These are phyloP conservation scores for Cheilosia vernalis DNA, from an alignment of 2,888 invertebrate genomes.

Conservation along the genomic window DNA sequence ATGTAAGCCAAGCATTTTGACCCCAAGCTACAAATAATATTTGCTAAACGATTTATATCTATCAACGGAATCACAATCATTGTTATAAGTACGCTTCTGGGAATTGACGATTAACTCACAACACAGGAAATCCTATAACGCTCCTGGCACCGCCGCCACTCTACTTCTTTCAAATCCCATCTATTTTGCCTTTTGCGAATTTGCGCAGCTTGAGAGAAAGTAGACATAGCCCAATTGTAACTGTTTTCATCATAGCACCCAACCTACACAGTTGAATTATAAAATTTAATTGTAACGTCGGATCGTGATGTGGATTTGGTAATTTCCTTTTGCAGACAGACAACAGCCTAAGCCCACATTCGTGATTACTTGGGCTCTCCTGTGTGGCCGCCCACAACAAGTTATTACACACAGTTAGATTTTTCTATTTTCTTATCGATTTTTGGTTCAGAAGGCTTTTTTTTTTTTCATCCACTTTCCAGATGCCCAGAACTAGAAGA, in stretches of 20 bases:
- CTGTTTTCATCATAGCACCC: conserved; percentile 1
- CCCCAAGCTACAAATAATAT: not conserved
- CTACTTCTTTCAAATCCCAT: not conserved
- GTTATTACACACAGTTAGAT: not conserved
- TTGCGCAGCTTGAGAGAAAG: conserved; percentile 24
- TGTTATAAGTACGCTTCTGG: conserved; percentile 10
- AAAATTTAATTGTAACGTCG: conserved; percentile 17
- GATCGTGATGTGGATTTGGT: conserved; percentile 25
- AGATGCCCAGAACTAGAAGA: conserved; percentile 94
- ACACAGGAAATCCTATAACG: conserved; percentile 4
- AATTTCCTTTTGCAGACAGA: conserved; percentile 38
- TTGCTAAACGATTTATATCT: not conserved
- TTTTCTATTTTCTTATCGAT: conserved; percentile 12
- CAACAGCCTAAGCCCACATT: conserved; percentile 18
- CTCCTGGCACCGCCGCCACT: conserved; percentile 24
- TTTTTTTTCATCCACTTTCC: conserved; percentile 77
- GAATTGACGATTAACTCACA: conserved; percentile 21
- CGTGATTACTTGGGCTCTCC: conserved; percentile 4
- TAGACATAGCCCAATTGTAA: not conserved
- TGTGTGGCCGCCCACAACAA: conserved; percentile 19
- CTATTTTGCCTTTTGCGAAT: conserved; percentile 5
- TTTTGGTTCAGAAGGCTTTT: not conserved
- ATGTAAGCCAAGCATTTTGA: conserved; percentile 21
- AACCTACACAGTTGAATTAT: conserved; percentile 18
- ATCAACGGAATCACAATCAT: conserved; percentile 7